Conservation (phyloP, 1,140 invertebrate genomes). For the Drosophila micromelanica region DNA sequence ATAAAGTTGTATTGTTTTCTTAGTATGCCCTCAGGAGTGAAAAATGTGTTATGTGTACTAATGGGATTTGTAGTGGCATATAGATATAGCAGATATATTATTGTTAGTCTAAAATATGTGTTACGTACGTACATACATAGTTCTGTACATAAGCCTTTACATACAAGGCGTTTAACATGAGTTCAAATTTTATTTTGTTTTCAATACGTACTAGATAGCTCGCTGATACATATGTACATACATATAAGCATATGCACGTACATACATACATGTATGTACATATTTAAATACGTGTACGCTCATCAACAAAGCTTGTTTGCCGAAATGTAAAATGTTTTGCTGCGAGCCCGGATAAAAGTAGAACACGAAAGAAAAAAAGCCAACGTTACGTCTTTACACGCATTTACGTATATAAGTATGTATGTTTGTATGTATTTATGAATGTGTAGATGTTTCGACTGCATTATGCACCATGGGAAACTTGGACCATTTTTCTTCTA, state of each 20-base stretch:
- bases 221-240: neutral
- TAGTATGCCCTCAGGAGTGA: conserved; percentile 7
- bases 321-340: conserved; percentile 14
- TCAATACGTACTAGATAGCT: too few relatives aligned
- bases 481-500: too few relatives aligned
- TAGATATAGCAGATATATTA: neutral
- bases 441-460: neutral
- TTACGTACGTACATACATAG: neutral
- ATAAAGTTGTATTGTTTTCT: neutral
- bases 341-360: conserved; percentile 3
- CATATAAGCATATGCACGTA: neutral
- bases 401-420: neutral
- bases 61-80: conserved; percentile 13
- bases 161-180: too few relatives aligned
- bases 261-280: neutral
- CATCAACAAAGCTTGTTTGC: neutral
- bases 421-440: too few relatives aligned
- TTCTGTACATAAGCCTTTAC: neutral
- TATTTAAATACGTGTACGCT: neutral
- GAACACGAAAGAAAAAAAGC: conserved; percentile 18
- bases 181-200: too few relatives aligned
- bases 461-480: too few relatives aligned
- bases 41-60: conserved; percentile 17
- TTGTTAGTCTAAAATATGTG: too few relatives aligned
- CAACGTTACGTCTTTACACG: conserved; percentile 24